Percentiles rank a stretch among this genome's conserved stretches.
Conservation (phyloP, 2,113 vertebrate genomes). For the Toxostoma redivivum region DNA sequence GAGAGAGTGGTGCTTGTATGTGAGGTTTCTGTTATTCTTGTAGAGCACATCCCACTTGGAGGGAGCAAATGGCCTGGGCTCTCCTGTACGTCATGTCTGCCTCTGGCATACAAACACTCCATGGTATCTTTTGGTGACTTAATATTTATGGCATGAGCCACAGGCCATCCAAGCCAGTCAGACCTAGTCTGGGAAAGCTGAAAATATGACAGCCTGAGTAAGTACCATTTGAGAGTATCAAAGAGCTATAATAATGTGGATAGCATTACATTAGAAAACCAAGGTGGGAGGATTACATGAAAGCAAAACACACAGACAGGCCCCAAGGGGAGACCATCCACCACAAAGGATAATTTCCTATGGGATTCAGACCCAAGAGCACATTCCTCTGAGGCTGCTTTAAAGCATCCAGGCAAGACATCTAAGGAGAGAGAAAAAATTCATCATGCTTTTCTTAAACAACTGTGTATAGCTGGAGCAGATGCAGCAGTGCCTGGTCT, state of each 20-base stretch:
- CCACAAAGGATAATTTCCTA: slow-evolving; percentile 63
- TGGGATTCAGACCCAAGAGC: slow-evolving; percentile 53
- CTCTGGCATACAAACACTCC: not conserved
- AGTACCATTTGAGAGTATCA: slow-evolving; percentile 44
- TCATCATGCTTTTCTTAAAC: slow-evolving; percentile 29
- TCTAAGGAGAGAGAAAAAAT: slow-evolving; percentile 49
- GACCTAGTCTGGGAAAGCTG: slow-evolving; percentile 22
- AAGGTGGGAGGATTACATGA: slow-evolving; percentile 59
- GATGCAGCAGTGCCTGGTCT: slow-evolving; percentile 4
- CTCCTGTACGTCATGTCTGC: not conserved
- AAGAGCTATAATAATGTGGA: slow-evolving; percentile 52
- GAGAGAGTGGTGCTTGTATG: not conserved
- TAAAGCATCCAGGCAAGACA: slow-evolving; percentile 60
- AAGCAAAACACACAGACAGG: slow-evolving; percentile 59
- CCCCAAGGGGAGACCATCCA: slow-evolving; percentile 54
- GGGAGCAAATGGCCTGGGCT: not conserved
- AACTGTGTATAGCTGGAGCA: slow-evolving; percentile 29
- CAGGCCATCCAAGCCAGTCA: slow-evolving; percentile 14
- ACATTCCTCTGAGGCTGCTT: slow-evolving; percentile 58
- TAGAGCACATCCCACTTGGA: not conserved
- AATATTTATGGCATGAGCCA: slow-evolving; percentile 17
- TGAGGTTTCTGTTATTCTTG: not conserved
- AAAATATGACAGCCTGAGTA: slow-evolving; percentile 27
- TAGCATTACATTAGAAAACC: slow-evolving; percentile 56
- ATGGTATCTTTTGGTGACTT: not conserved